Conservation (phyloP, 2,797 vertebrate genomes). For the Sebastes alutus region DNA sequence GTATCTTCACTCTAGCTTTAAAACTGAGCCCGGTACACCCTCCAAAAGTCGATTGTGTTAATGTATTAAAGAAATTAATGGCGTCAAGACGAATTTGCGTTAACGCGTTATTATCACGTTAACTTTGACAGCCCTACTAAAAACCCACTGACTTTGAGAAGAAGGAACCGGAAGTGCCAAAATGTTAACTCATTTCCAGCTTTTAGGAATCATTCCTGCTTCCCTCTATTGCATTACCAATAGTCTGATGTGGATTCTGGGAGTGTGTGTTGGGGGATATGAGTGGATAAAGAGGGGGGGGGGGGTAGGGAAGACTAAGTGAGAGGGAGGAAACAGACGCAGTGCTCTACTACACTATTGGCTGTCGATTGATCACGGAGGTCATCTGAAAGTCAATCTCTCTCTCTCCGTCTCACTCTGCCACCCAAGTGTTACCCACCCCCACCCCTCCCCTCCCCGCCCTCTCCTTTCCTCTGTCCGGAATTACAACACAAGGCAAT, state of each 20-base stretch:
- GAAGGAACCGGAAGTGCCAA: neutral
- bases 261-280: neutral
- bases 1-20: no score
- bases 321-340: constrained; percentile 41
- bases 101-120: no score
- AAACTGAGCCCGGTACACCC: no score
- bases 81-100: no score
- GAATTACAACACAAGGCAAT: constrained; percentile 78
- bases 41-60: no score
- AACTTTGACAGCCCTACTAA: neutral
- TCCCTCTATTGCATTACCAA: neutral
- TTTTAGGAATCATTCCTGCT: neutral
- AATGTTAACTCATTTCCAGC: neutral
- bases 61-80: no score
- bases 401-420: constrained; percentile 10
- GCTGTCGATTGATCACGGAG: constrained; percentile 79
- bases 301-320: neutral
- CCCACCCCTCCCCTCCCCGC: neutral
- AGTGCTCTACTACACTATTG: constrained; percentile 62
- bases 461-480: constrained; percentile 43
- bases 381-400: constrained; percentile 80
- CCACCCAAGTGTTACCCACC: constrained; percentile 36
- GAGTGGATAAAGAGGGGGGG: neutral
- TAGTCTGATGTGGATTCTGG: neutral
- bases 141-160: neutral